Evolutionary conservation across 2,797 vertebrate genomes (phyloP), one percentile per base, ranked within the genome.

Genomic region (Bryconaethiops microstoma): DNA sequence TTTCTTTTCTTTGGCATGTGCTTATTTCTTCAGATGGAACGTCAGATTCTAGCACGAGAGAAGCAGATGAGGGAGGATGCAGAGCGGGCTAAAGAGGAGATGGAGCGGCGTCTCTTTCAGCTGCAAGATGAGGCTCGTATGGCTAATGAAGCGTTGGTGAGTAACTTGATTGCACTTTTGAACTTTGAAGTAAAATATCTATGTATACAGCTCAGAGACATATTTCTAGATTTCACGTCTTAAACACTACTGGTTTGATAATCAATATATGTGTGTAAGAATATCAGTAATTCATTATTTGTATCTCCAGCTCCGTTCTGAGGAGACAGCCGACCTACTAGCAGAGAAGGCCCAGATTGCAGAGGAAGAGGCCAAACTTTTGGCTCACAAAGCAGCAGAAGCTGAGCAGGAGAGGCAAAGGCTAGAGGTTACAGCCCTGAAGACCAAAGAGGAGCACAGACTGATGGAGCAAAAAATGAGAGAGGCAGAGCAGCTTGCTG

Each of bases 391-490:
- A 55, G 97, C 96, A 14, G 97, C 96, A 0, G 97, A 98, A 40
- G 95, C 97, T 0, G 96, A 98, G 88, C 96, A 97, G 84, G 96
- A 98, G 14, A 91, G 95, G 13, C 96, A 97, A 87, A 94, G 96
- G 84, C 91, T 98, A 86, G 96, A 98, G 89, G 92, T 97, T 87
- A 93, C 96, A 0, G 97, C 96, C 45, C 92, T 97, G 88, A 97
- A 97, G 84, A 96, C 94, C 83, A 96, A 97, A 90, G 97, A 98
- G 87, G 97, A 98, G 89, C 96, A 97, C 82, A 90, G 96, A 19
- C 92, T 97, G 90, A 97, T 98, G 96, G 97, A 98, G 91, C 97
- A 98, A 90, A 97, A 98, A 93, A 96, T 97, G 96, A 92, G 95
- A 83, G 97, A 98, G 89, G 95, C 96, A 0, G 97, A 98, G 91